Percentiles rank a stretch among this genome's conserved stretches.
Conservation (phyloP, 2,113 vertebrate species). For the Atrichornis clamosus region DNA sequence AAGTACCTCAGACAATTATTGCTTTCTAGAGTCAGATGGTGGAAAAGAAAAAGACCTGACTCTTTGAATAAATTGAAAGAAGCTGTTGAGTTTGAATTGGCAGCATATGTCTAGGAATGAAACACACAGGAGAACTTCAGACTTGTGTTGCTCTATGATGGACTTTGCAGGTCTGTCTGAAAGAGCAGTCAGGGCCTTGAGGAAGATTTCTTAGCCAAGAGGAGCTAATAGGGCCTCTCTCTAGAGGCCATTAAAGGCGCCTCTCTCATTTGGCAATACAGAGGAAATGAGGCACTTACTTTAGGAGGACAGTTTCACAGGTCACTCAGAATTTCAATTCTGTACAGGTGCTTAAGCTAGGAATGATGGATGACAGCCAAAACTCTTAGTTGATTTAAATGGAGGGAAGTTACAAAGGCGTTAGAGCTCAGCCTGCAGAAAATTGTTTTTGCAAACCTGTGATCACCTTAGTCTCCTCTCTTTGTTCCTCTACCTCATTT, state of each 20-base stretch:
- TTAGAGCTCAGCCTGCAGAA: neutral
- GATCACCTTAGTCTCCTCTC: neutral
- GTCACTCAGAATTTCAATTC: neutral
- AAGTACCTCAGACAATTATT: neutral
- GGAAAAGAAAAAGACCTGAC: neutral
- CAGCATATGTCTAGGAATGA: neutral
- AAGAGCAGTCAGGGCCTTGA: neutral
- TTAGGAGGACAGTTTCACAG: neutral
- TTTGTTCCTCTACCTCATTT: neutral
- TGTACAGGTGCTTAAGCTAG: neutral
- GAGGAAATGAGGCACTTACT: neutral
- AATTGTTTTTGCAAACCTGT: neutral
- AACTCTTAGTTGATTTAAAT: neutral
- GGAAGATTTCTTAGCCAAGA: neutral
- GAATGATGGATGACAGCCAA: neutral
- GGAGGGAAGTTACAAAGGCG: neutral
- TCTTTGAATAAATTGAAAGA: neutral
- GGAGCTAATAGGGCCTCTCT: neutral
- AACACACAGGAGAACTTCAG: neutral
- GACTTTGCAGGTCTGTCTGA: neutral
- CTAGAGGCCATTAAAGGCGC: neutral
- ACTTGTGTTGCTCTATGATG: neutral
- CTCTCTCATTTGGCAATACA: neutral
- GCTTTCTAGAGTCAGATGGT: slow-evolving; percentile 12
- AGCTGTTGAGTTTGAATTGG: slow-evolving; percentile 8